Evolutionary conservation across 2,113 vertebrate species (phyloP).

Genomic region (Grantiella picta): DNA sequence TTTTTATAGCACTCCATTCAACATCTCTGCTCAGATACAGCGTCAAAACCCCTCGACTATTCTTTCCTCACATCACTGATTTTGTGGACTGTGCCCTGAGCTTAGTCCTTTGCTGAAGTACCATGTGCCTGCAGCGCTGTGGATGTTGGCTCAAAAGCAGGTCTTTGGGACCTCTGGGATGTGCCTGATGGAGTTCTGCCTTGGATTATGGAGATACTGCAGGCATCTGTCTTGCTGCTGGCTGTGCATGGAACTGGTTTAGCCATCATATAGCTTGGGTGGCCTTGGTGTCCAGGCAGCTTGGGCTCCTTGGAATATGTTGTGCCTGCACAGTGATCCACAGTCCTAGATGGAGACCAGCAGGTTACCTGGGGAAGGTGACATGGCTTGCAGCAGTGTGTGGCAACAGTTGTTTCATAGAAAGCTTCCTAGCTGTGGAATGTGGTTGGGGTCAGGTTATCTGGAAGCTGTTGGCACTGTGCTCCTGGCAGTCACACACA

Average conservation of each 20-base stretch:
- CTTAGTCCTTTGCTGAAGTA: neutral
- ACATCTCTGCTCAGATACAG: neutral
- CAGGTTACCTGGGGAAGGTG: neutral
- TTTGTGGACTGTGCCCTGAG: neutral
- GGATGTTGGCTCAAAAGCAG: neutral
- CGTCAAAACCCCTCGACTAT: neutral
- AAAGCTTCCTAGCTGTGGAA: neutral
- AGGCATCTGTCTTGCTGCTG: neutral
- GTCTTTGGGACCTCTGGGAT: neutral
- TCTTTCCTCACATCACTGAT: neutral
- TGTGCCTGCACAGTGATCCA: neutral
- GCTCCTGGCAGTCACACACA: neutral
- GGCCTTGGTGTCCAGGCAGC: neutral
- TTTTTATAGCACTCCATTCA: neutral
- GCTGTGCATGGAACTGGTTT: neutral
- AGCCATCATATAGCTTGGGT: accelerated
- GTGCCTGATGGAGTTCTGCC: neutral
- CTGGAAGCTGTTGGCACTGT: neutral
- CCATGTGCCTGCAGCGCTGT: neutral
- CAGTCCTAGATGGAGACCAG: neutral
- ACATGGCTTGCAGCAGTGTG: neutral
- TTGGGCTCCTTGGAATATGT: accelerated
- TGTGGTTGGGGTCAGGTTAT: neutral
- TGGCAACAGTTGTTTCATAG: neutral
- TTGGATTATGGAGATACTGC: neutral